Percentiles rank a stretch among this genome's conserved stretches.
Evolutionary conservation across 2,888 invertebrate genomes (phyloP).

Genomic region (Xiphydria camelus): DNA sequence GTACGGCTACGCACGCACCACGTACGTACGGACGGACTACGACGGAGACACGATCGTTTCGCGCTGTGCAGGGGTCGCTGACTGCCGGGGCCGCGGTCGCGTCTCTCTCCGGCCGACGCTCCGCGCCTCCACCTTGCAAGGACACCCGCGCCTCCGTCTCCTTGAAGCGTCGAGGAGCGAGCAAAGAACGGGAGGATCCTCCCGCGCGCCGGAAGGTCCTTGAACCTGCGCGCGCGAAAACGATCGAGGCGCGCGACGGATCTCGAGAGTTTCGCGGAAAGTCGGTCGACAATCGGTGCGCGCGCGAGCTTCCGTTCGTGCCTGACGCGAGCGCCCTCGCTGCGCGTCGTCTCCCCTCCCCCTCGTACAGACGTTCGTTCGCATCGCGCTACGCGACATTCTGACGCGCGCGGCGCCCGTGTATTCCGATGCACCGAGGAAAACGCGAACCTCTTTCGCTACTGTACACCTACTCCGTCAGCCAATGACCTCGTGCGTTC

Average conservation of each 20-base stretch:
- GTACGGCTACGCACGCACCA: constrained; percentile 13
- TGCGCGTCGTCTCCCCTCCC: constrained; percentile 13
- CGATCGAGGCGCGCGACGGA: neutral
- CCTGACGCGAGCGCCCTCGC: too few species aligned
- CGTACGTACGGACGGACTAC: too few species aligned
- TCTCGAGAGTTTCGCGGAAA: neutral
- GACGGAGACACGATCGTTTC: too few species aligned
- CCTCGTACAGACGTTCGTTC: constrained; percentile 10
- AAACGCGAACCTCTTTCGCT: too few species aligned
- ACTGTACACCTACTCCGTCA: too few species aligned
- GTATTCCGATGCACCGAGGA: too few species aligned
- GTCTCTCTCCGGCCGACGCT: constrained; percentile 21
- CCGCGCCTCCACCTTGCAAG: constrained; percentile 44
- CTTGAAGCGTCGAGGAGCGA: constrained; percentile 17
- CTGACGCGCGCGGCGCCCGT: too few species aligned
- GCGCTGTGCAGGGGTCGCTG: constrained; percentile 27
- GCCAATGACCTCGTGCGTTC: constrained; percentile 49
- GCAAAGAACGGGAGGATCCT: constrained; percentile 22
- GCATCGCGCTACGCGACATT: too few species aligned
- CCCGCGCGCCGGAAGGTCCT: constrained; percentile 23
- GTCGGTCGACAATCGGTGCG: neutral
- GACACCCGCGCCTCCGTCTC: constrained; percentile 38
- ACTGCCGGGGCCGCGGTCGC: constrained; percentile 20
- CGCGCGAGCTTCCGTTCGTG: too few species aligned
- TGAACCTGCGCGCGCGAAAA: constrained; percentile 21